Percentiles rank a stretch among this genome's conserved stretches.
Conservation (phyloP, 2,113 vertebrate species). For the Sylvia atricapilla region DNA sequence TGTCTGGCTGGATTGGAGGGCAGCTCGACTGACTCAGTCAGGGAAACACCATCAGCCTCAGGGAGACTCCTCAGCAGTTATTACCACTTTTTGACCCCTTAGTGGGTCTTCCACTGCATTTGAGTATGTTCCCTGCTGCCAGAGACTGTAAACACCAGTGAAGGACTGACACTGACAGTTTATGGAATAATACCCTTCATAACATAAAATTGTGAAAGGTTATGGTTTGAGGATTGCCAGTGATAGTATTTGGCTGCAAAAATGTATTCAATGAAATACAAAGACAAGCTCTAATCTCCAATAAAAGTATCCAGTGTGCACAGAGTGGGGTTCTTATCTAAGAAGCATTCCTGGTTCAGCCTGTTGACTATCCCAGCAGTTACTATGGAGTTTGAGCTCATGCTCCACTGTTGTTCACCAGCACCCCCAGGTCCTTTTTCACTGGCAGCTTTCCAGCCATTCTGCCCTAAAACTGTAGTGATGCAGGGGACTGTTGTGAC, state of each 20-base stretch:
- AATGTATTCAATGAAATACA: not conserved
- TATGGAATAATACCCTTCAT: not conserved
- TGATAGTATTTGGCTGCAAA: not conserved
- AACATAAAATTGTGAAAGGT: not conserved
- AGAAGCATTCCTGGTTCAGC: not conserved
- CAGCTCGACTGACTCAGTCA: not conserved
- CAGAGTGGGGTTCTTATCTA: not conserved
- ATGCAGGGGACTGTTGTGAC: not conserved
- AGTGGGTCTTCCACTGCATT: not conserved
- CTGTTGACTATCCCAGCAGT: not conserved
- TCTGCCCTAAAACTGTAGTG: not conserved
- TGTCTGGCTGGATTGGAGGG: not conserved
- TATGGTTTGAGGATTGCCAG: not conserved
- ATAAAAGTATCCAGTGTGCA: not conserved
- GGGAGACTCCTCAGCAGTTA: not conserved
- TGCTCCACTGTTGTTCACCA: not conserved
- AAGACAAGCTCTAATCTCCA: not conserved
- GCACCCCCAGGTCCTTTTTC: not conserved
- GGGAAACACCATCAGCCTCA: not conserved
- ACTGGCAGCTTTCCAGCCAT: not conserved
- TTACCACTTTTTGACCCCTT: not conserved
- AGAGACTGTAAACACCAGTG: not conserved
- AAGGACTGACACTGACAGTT: not conserved
- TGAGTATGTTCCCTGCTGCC: fast-evolving
- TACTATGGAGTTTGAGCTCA: not conserved